Evolutionary conservation across 2,797 vertebrate genomes (phyloP), one percentile per base, ranked within the genome.

Genomic region (Benthosema pterotum): DNA sequence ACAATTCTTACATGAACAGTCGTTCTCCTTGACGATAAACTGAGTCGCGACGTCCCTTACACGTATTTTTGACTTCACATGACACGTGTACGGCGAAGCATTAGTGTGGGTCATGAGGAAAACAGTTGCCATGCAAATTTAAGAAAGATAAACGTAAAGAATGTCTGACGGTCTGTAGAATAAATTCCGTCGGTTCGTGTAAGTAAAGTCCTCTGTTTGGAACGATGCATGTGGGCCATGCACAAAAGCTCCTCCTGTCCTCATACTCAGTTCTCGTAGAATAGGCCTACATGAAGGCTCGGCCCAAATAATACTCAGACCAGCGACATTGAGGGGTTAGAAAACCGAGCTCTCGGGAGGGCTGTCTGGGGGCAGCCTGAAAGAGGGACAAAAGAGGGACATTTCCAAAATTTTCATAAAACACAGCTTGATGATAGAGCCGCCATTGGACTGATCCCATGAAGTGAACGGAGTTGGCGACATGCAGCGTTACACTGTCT

Each of bases 71-170:
- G 80, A 78, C 60, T 75, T 77, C 78, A 68, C 77, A 84, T 57
- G 51, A 79, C 70, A 78, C 77, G 68, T 83, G 83, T 71, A 83
- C 75, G 74, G 83, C 79, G 79, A 79, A 77, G 69, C 67, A 69
- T 83, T 80, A 76, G 57, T 71, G 80, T 83, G 83, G 67, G 46
- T 75, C 69, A 80, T 80, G 82, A n/a, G n/a, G 75, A 82, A 77
- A 63, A 71, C 71, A 69, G 56, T 77, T 67, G 61, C 71, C 83
- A 83, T 87, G 88, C 87, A 88, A 63, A 69, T 75, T 16, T 3
- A 85, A 78, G 67, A 85, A 80, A 71, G 59, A 38, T 38, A 38
- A 38, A 38, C 78, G 73, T 78, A 71, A n/a, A 68, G 67, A 75
- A 79, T 74, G 67, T 78, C 77, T 80, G 77, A 85, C 79, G 73